phyloP scores from a whole-genome alignment of 2,797 vertebrate species.

The Anabas testudineus region DNA sequence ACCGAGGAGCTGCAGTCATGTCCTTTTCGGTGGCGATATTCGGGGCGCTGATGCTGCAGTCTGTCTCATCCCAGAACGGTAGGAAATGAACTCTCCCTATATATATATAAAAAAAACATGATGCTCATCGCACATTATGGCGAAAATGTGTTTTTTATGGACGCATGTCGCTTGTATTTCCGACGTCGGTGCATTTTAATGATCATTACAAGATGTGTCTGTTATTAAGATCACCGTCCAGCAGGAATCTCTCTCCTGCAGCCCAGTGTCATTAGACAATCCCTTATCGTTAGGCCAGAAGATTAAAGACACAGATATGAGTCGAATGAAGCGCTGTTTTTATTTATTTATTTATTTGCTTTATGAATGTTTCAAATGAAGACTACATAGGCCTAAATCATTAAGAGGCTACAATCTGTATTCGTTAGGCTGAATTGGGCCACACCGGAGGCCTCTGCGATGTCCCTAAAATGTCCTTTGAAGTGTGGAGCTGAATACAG shows the following conservation, averaged over 20 bases:
- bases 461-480: constrained; percentile 77
- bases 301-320: neutral
- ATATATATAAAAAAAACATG: neutral
- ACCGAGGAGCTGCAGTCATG: constrained; percentile 77
- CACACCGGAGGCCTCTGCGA: constrained; percentile 61
- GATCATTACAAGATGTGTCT: constrained; percentile 4
- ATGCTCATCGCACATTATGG: constrained; percentile 7
- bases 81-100: constrained; percentile 46
- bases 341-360: neutral
- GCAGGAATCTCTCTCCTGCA: constrained; percentile 1
- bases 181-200: constrained; percentile 20
- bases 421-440: constrained; percentile 56
- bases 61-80: constrained; percentile 84
- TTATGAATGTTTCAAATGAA: constrained; percentile 8
- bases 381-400: constrained; percentile 61
- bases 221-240: constrained; percentile 9
- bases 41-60: constrained; percentile 81
- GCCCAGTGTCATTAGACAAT: constrained; percentile 32
- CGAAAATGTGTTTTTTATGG: constrained; percentile 37
- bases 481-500: constrained; percentile 65
- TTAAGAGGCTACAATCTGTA: constrained; percentile 56
- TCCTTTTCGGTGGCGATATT: constrained; percentile 74
- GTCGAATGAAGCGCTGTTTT: neutral
- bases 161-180: constrained; percentile 19
- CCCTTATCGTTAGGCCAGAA: neutral